Evolutionary conservation across 2,797 vertebrate genomes (phyloP), one percentile per base, ranked within the genome.

Genomic region (Anabacerthia variegaticeps): DNA sequence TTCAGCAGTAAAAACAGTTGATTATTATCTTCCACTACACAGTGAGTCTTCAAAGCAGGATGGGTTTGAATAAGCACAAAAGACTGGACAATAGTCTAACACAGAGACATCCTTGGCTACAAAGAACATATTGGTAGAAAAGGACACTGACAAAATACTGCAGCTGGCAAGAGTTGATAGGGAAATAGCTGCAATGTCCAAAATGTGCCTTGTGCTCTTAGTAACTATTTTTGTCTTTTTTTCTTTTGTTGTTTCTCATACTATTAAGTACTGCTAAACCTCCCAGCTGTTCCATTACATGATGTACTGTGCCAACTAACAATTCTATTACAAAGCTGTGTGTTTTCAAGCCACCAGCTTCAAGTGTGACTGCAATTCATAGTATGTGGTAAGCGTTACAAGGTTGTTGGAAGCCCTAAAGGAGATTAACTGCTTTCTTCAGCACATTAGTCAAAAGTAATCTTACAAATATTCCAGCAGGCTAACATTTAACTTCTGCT

Each of bases 371-470:
- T 87, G 76, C 36, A 61, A 23, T 58, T 91, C 39, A 63, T 62
- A 68, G 77, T 36, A 56, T 61, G 63, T 51, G 46, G 65, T 76
- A 87, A 88, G 32, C 20, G 20, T 36, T 58, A 32, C 3, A 4
- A 92, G 26, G 22, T 30, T 92, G 52, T 79, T 88, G 84, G 73
- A 94, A 94, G 28, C 62, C 41, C 26, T 72, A 77, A 88, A 69
- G n/a, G 75, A 74, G 63, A 92, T 95, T 89, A 94, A 85, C 46
- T 85, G 30, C 24, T 14, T 82, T 77, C 51, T 72, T 88, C 77
- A 92, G 22, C 46, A 79, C 62, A 51, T 92, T 66, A 94, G 24
- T 95, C 91, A 93, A 94, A 94, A 85, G 44, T 46, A 92, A 85
- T 81, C 52, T 90, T 74, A 69, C 62, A 95, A 69, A 87, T 89